These are phyloP conservation scores for Hylyphantes graminicola DNA, from an alignment of 1,140 invertebrate genomes.

Conservation along the genomic window DNA sequence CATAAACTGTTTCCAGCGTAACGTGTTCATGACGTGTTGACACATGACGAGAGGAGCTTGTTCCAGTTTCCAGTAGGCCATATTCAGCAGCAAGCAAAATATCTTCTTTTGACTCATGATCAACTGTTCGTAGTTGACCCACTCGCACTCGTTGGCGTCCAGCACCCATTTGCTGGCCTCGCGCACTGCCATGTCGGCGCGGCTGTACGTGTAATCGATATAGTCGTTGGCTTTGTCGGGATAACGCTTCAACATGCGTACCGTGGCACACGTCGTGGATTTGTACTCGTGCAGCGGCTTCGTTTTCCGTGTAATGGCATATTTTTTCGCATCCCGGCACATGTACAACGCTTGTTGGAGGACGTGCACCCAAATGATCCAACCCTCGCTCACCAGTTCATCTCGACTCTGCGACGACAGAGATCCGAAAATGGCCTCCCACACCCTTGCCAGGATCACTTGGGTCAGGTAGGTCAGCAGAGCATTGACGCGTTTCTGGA, in stretches of 20 bases:
- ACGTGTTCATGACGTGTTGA: not conserved
- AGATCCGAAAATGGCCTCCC: too few relatives aligned
- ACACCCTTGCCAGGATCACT: not conserved
- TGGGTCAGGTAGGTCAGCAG: not conserved
- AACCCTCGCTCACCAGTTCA: not conserved
- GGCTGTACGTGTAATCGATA: too few relatives aligned
- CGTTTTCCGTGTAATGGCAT: slow-evolving; percentile 3
- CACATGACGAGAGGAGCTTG: too few relatives aligned
- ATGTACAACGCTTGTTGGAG: not conserved
- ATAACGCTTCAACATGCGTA: too few relatives aligned
- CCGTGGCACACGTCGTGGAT: too few relatives aligned
- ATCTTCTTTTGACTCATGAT: slow-evolving; percentile 12
- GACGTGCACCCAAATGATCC: slow-evolving; percentile 3
- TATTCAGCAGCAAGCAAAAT: not conserved
- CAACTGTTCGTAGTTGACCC: slow-evolving; percentile 1
- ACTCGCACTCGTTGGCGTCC: not conserved
- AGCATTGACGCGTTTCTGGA: not conserved
- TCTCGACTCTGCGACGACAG: not conserved
- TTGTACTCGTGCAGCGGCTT: slow-evolving; percentile 7
- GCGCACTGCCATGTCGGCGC: too few relatives aligned
- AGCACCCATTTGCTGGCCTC: too few relatives aligned
- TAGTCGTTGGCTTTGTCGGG: too few relatives aligned
- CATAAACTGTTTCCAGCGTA: too few relatives aligned
- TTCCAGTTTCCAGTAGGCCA: not conserved
- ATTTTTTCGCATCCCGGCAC: not conserved